phyloP scores from a whole-genome alignment of 2,888 invertebrate genomes.

The Bibio marci region DNA sequence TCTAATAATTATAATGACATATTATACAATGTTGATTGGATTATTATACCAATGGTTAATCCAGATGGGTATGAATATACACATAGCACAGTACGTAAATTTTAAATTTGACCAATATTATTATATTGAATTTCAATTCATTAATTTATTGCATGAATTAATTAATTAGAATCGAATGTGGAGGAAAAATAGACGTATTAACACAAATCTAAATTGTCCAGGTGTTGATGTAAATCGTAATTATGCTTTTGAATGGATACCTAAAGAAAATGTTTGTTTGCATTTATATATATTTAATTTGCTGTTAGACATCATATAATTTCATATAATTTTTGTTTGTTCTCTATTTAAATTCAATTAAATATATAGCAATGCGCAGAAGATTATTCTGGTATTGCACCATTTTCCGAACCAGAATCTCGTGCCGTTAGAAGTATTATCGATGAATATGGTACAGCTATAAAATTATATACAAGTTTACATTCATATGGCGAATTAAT shows the following conservation, averaged over 20 bases:
- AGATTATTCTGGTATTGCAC: slow-evolving; percentile 37
- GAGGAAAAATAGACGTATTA: slow-evolving; percentile 47
- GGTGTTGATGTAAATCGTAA: slow-evolving; percentile 66
- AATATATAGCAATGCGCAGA: slow-evolving; percentile 31
- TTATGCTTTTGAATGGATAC: slow-evolving; percentile 51
- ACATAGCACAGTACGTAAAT: slow-evolving; percentile 28
- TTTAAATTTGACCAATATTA: not conserved
- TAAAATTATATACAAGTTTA: slow-evolving; percentile 49
- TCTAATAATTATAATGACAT: slow-evolving; percentile 32
- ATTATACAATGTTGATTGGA: slow-evolving; percentile 44
- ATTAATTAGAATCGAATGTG: slow-evolving; percentile 32
- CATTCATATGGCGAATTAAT: slow-evolving; percentile 58
- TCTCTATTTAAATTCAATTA: slow-evolving; percentile 29
- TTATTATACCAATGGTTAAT: slow-evolving; percentile 46
- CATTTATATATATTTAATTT: slow-evolving; percentile 12
- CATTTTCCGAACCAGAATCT: slow-evolving; percentile 53
- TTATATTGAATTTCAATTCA: slow-evolving; percentile 7
- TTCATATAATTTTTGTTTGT: too few relatives aligned
- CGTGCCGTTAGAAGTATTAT: slow-evolving; percentile 39
- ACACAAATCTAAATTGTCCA: slow-evolving; percentile 30
- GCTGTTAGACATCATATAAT: slow-evolving; percentile 25
- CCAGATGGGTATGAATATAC: slow-evolving; percentile 54
- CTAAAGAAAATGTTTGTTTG: slow-evolving; percentile 17
- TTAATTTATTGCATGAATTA: not conserved
- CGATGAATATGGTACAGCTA: slow-evolving; percentile 28